Percentiles rank a stretch among this genome's conserved stretches.
Evolutionary conservation across 2,888 invertebrate genomes (phyloP).

Genomic region (Lasioglossum lativentre): DNA sequence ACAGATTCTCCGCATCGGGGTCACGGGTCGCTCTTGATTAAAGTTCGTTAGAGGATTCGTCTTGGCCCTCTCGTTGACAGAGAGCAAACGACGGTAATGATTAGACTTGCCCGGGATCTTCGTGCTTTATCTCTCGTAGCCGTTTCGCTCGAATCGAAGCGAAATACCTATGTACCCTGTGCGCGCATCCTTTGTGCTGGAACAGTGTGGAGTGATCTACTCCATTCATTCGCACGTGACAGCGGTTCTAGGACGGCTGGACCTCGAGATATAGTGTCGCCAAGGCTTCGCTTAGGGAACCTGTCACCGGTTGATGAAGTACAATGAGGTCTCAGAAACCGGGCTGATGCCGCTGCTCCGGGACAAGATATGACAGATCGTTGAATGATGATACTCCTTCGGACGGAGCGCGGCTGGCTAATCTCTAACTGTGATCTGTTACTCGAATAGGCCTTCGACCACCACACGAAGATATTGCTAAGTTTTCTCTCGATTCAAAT

Average conservation of each 20-base stretch:
- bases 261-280: conserved; percentile 1
- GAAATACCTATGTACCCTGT: not conserved
- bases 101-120: not conserved
- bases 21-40: conserved; percentile 31
- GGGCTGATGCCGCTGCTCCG: not conserved
- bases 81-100: not conserved
- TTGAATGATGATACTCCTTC: not conserved
- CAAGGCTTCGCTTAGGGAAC: not conserved
- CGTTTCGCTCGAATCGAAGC: not conserved
- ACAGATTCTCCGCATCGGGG: conserved; percentile 15
- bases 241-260: not conserved
- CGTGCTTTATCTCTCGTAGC: not conserved
- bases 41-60: conserved; percentile 14
- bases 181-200: not conserved
- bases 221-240: conserved; percentile 6
- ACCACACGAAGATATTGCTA: not conserved
- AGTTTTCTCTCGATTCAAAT: not conserved
- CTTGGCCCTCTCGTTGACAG: not conserved
- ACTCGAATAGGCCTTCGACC: not conserved
- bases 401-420: not conserved
- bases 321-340: conserved; percentile 9
- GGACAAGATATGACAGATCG: conserved; percentile 7
- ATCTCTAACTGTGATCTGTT: not conserved
- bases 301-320: conserved; percentile 15
- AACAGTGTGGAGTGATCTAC: not conserved